A percentile compares a stretch with the other conserved stretches of the same genome.
phyloP scores from a whole-genome alignment of 2,888 invertebrate genomes.

The Drosophila acutilabella region DNA sequence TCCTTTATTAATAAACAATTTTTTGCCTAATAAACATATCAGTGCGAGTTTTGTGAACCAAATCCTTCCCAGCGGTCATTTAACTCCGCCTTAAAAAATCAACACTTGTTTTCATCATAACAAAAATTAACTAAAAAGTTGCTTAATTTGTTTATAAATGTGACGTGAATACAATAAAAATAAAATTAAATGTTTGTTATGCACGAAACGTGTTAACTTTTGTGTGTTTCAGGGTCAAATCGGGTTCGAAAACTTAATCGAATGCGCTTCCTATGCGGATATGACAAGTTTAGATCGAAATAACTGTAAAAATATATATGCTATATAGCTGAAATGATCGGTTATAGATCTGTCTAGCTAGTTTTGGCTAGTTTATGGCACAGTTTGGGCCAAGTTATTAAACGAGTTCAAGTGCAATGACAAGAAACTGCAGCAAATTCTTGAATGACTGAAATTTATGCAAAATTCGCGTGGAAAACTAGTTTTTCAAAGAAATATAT shows the following conservation, averaged over 20 bases:
- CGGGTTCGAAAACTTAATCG: neutral
- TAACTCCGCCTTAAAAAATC: no score
- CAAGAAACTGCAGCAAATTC: slow-evolving; percentile 51
- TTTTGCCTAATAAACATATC: no score
- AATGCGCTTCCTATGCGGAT: slow-evolving; percentile 55
- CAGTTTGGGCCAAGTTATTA: slow-evolving; percentile 29
- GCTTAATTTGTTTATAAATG: slow-evolving; percentile 13
- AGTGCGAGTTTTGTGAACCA: no score
- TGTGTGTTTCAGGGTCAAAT: slow-evolving; percentile 38
- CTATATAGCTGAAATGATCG: neutral
- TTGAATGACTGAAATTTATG: slow-evolving; percentile 47
- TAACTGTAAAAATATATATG: neutral
- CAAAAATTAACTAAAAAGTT: neutral
- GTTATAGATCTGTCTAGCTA: neutral
- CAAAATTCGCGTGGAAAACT: slow-evolving; percentile 62
- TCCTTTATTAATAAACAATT: no score
- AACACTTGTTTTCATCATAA: no score
- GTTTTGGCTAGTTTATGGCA: slow-evolving; percentile 4
- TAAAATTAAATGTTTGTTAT: slow-evolving; percentile 34
- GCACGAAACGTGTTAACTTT: slow-evolving; percentile 58
- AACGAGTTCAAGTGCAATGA: slow-evolving; percentile 65
- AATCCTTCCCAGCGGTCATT: no score
- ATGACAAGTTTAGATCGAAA: slow-evolving; percentile 21
- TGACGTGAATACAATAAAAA: slow-evolving; percentile 18
- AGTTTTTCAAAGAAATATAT: slow-evolving; percentile 12